These are phyloP conservation scores for Papilio xuthus DNA, from an alignment of 1,140 invertebrate species.

Conservation along the genomic window DNA sequence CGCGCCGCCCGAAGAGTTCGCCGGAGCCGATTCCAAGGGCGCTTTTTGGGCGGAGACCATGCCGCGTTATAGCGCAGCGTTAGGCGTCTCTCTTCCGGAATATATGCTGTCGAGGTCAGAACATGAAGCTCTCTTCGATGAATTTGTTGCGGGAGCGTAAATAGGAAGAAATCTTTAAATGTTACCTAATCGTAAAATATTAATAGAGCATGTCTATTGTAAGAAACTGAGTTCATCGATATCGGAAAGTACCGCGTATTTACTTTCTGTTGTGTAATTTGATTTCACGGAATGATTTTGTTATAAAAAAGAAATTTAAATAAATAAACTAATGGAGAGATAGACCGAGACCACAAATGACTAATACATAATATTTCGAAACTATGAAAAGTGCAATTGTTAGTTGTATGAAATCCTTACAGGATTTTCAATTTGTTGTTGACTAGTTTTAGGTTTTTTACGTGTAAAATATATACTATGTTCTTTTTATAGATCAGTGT, in stretches of 20 bases:
- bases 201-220: slow-evolving; percentile 75
- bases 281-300: slow-evolving; percentile 63
- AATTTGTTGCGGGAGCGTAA: slow-evolving; percentile 76
- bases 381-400: slow-evolving; percentile 20
- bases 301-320: slow-evolving; percentile 39
- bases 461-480: slow-evolving; percentile 49
- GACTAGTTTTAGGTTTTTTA: slow-evolving; percentile 73
- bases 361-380: background rate
- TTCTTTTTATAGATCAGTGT: slow-evolving; percentile 33
- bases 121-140: slow-evolving; percentile 85
- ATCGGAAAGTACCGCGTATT: slow-evolving; percentile 60
- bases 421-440: slow-evolving; percentile 61
- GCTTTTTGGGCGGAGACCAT: slow-evolving; percentile 84
- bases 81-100: slow-evolving; percentile 84
- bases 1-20: slow-evolving; percentile 79
- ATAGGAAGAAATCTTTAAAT: slow-evolving; percentile 43
- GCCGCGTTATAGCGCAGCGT: slow-evolving; percentile 83
- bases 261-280: slow-evolving; percentile 69
- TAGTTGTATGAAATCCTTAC: slow-evolving; percentile 28
- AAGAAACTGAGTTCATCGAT: slow-evolving; percentile 62
- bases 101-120: slow-evolving; percentile 86
- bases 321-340: slow-evolving; percentile 13
- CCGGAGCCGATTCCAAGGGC: slow-evolving; percentile 78
- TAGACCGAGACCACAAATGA: slow-evolving; percentile 12
- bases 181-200: slow-evolving; percentile 62